A percentile compares a stretch with the other conserved stretches of the same genome.
Evolutionary conservation across 2,888 invertebrate genomes (phyloP).

Genomic region (Cheilosia grossa): DNA sequence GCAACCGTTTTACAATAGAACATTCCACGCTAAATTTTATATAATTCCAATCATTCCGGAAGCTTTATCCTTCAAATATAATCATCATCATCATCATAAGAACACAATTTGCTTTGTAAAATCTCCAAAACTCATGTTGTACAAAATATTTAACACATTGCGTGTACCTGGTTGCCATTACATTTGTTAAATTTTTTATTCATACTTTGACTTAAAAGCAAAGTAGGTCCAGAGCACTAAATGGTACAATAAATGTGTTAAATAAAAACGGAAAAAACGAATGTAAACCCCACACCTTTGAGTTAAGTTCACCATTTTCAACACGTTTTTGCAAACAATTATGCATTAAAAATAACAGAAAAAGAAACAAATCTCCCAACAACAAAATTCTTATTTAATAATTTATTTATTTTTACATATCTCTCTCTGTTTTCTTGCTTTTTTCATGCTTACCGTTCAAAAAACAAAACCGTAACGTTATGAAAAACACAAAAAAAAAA

Average conservation of each 20-base stretch:
- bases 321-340: constrained; percentile 25
- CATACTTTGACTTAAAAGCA: too few species aligned
- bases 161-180: neutral
- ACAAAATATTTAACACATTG: constrained; percentile 20
- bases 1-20: constrained; percentile 13
- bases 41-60: neutral
- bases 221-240: too few species aligned
- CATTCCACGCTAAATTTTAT: neutral
- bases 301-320: constrained; percentile 21
- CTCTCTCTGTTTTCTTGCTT: constrained; percentile 72
- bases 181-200: neutral
- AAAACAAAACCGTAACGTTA: constrained; percentile 74
- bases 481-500: constrained; percentile 76
- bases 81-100: constrained; percentile 33
- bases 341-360: constrained; percentile 12
- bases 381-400: constrained; percentile 47
- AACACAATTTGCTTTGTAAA: constrained; percentile 61
- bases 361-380: constrained; percentile 7
- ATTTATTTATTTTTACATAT: constrained; percentile 69
- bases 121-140: constrained; percentile 17
- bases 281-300: constrained; percentile 10
- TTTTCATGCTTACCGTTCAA: constrained; percentile 74
- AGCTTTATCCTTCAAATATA: neutral
- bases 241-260: neutral
- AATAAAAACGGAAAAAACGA: neutral